phyloP scores from a whole-genome alignment of 2,113 vertebrate genomes.

The Rhinoderma darwinii region DNA sequence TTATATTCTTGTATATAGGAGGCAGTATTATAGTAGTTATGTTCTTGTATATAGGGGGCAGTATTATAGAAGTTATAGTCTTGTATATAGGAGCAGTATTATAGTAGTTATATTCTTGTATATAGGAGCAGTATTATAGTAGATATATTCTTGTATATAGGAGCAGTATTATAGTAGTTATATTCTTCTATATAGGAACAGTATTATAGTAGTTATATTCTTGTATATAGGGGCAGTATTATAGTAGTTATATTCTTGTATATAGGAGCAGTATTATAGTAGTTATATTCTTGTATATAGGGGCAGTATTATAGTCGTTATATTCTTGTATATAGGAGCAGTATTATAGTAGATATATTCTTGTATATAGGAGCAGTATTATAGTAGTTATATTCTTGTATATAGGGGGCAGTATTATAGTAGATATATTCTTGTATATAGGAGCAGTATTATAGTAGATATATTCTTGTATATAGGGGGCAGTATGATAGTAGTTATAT shows the following conservation, averaged over 20 bases:
- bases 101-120: constrained; percentile 22
- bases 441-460: constrained; percentile 13
- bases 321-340: constrained; percentile 7
- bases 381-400: too few relatives aligned
- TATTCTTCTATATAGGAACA: too few relatives aligned
- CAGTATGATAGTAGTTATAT: constrained; percentile 6
- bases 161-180: too few relatives aligned
- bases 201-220: too few relatives aligned
- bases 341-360: constrained; percentile 15
- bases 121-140: neutral
- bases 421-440: neutral
- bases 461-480: neutral
- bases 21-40: constrained; percentile 6
- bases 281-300: neutral
- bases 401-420: constrained; percentile 2
- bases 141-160: neutral
- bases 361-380: neutral
- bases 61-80: constrained; percentile 17
- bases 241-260: constrained; percentile 10
- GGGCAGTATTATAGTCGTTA: neutral
- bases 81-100: constrained; percentile 1
- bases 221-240: too few relatives aligned
- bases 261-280: neutral
- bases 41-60: neutral
- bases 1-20: too few relatives aligned